Evolutionary conservation across 2,888 invertebrate genomes (phyloP), one percentile per base, ranked within the genome.

Genomic region (Limnephilus auricula): DNA sequence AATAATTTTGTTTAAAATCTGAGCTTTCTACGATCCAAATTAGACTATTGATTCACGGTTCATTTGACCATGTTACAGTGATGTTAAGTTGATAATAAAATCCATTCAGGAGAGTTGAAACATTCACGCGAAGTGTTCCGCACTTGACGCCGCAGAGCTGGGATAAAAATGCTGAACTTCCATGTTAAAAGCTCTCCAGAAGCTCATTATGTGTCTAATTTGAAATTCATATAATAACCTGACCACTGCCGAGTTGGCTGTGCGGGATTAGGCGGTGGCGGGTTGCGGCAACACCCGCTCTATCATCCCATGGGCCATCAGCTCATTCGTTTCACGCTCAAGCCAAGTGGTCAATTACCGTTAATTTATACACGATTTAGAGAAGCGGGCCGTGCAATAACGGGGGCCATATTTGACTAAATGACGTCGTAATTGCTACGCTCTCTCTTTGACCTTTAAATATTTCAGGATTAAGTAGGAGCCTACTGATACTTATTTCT

Each of bases 281-380:
- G 34, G 34, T 25, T 6, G n/a, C 65, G 65, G 85, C 34, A 82
- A 82, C 34, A 82, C 34, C 82, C 85, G 30, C 85, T 85, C 85
- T 13, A 40, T 85, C 85, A 85, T 85, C 30, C 85, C 40, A 40
- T 30, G 85, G 30, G 45, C 37, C 40, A 85, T 85, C 85, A 32
- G 50, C 65, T 65, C 86, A 86, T 34, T 86, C 86, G 86, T 50
- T 86, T 65, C 86, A 86, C 86, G 86, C 86, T 86, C 32, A 65
- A 86, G 86, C 86, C 86, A 65, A 86, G 86, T 86, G 86, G 86
- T 65, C 86, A 86, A 86, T 86, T 86, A 86, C 65, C 86, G 45
- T 86, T 86, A 86, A 86, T 86, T 86, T 50, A 86, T 86, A 65
- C 86, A 86, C 86, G 65, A 86, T 86, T 86, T 86, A 37, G 85